phyloP scores from a whole-genome alignment of 2,888 invertebrate species.

The Phengaris alcon region DNA sequence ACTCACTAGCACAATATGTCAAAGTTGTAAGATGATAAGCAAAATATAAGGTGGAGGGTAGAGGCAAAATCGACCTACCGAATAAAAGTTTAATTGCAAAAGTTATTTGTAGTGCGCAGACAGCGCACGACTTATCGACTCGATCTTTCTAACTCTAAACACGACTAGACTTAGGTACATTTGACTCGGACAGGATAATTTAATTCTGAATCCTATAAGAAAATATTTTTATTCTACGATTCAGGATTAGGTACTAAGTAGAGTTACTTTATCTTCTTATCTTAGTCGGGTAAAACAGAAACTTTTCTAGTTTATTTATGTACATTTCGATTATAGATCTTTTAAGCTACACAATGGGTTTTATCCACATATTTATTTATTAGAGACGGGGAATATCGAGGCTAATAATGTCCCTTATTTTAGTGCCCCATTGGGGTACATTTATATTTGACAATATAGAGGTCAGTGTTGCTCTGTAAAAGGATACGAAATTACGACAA shows the following conservation, averaged over 20 bases:
- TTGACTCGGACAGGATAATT: slow-evolving; percentile 33
- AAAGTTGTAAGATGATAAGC: slow-evolving; percentile 49
- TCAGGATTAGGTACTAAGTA: background rate
- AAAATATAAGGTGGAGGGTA: slow-evolving; percentile 54
- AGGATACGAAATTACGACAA: no score
- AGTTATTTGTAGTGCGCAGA: slow-evolving; percentile 69
- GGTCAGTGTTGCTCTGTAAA: no score
- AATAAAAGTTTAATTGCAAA: slow-evolving; percentile 76
- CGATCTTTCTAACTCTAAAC: slow-evolving; percentile 42
- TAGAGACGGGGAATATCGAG: no score
- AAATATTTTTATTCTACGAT: background rate
- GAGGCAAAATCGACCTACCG: slow-evolving; percentile 59
- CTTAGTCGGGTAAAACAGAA: no score
- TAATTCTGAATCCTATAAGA: slow-evolving; percentile 23
- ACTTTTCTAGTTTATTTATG: no score
- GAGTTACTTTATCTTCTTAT: no score
- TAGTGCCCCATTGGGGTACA: no score
- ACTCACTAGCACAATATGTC: slow-evolving; percentile 25
- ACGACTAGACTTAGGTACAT: slow-evolving; percentile 33
- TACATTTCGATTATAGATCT: no score
- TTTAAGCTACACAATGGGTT: no score
- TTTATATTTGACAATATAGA: no score
- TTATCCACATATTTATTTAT: no score
- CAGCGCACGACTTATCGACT: slow-evolving; percentile 51
- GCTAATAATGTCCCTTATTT: no score